These are phyloP conservation scores for Eleginops maclovinus DNA, from an alignment of 2,113 vertebrate genomes.

Conservation along the genomic window DNA sequence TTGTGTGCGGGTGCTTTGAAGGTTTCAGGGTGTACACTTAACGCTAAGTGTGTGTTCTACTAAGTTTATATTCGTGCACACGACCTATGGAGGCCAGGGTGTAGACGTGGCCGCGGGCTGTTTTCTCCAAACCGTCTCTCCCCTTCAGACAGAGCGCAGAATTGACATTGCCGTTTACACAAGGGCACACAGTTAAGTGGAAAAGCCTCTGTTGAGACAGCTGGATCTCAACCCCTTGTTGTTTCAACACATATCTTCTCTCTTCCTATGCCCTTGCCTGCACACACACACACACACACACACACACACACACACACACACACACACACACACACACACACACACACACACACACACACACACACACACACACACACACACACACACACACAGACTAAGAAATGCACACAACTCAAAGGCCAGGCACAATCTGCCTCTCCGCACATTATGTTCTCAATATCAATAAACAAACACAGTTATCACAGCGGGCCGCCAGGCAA, in stretches of 20 bases:
- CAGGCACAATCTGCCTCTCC: constrained; percentile 18
- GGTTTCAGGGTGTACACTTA: constrained; percentile 46
- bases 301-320: constrained; percentile 1
- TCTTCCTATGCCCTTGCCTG: constrained; percentile 33
- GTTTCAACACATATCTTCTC: constrained; percentile 75
- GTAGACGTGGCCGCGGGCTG: constrained; percentile 75
- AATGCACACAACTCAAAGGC: constrained; percentile 27
- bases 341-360: constrained; percentile 16
- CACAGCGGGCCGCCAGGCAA: constrained; percentile 51
- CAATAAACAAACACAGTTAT: constrained; percentile 66
- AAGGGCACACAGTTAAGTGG: constrained; percentile 79
- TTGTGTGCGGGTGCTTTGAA: constrained; percentile 53
- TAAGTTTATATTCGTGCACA: constrained; percentile 34
- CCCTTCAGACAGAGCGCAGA: constrained; percentile 49
- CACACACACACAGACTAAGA: constrained; percentile 31
- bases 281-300: constrained; percentile 4
- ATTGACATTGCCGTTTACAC: constrained; percentile 77
- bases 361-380: constrained; percentile 15
- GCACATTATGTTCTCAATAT: constrained; percentile 52
- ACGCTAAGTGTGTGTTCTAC: constrained; percentile 50
- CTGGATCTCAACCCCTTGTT: constrained; percentile 75
- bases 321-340: constrained; percentile 15
- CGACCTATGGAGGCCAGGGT: constrained; percentile 56
- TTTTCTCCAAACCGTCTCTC: constrained; percentile 51
- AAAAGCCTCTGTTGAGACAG: constrained; percentile 83